Evolutionary conservation across 2,113 vertebrate genomes (phyloP), one percentile per base, ranked within the genome.

Genomic region (Pachycephala philippinensis): DNA sequence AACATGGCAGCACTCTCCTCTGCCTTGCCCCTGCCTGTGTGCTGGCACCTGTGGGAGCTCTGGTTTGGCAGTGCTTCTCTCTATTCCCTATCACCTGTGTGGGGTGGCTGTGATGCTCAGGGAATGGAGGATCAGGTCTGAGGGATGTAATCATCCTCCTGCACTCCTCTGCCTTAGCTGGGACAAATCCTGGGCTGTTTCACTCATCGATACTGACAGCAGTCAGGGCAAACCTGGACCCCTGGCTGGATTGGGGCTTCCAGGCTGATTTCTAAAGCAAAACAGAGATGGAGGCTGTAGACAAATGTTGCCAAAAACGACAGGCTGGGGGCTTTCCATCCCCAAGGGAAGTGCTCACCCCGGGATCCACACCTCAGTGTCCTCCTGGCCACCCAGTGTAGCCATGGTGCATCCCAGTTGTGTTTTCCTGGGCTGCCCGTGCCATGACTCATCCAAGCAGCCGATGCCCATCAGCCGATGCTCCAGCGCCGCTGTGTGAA

Each of bases 401-500:
- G 42, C 12, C 3, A 1, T 37, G 81, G 63, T n/a, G 11, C 7
- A 1, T 18, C 45, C 49, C 61, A 45, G 81, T 12, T 3, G 0
- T 2, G 7, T 17, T 78, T 33, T 42, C 39, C 47, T 18, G 39
- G 11, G 65, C n/a, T 87, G 54, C 33, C 52, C 0, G 0, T 26
- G 69, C 27, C 37, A 12, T 3, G 42, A 19, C 11, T 31, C 5
- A 4, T 28, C 19, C 33, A 22, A 59, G 68, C 1, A 20, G 37
- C 4, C 0, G 1, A 50, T 70, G 57, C 18, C 11, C 53, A 21
- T 30, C 4, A 6, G 28, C 79, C 0, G n/a, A n/a, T n/a, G 0
- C 35, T 24, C 14, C 59, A n/a, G 39, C 5, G 18, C 23, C 33
- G 9, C 75, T 39, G 35, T 26, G 33, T 59, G 30, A 54, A 74